Evolutionary conservation across 2,797 vertebrate species (phyloP), one percentile per base, ranked within the genome.

Genomic region (Orientallactaga sibirica): DNA sequence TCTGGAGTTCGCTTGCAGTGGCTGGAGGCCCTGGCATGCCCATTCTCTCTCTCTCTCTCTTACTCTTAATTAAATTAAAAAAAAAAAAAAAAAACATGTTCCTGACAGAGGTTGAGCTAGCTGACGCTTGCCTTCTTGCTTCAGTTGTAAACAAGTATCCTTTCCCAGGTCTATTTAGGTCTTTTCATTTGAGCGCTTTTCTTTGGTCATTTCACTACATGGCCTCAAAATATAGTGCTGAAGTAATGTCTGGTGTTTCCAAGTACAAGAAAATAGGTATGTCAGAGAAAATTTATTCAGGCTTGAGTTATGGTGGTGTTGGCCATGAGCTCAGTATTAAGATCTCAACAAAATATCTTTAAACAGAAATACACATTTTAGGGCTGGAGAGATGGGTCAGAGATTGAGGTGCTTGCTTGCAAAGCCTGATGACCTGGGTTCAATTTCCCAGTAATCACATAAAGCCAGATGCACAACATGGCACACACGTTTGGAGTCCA

Each of bases 221-320:
- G 41, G 48, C 4, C 79, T 61, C n/a, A 10, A 87, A 81, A 27
- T 4, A 0, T 25, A 52, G n/a, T 62, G 20, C 73, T 75, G 22
- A 83, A 75, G 76, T 25, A 7, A 58, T n/a, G 14, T 75, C 62
- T 29, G 8, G 14, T 83, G 62, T 82, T 67, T 11, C 43, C 7
- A 66, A 90, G 70, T 55, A 86, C 67, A 62, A 66, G 74, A 87
- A 84, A 95, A 89, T 29, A 84, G 43, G 18, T 27, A 68, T 43
- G 7, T 71, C 70, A 85, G 55, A 55, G 41, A 52, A 68, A 19
- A n/a, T 55, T 94, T 7, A 1, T 29, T 76, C 22, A 66, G 55
- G 22, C 41, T 37, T 48, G 22, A 76, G 43, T 58, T 68, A 14
- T 4, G 22, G 52, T 41, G 43, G 6, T 11, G 1, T 33, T 37